Base-by-base conservation (phyloP, 2,888 invertebrate species). In the Nymphalis c-album region DNA sequence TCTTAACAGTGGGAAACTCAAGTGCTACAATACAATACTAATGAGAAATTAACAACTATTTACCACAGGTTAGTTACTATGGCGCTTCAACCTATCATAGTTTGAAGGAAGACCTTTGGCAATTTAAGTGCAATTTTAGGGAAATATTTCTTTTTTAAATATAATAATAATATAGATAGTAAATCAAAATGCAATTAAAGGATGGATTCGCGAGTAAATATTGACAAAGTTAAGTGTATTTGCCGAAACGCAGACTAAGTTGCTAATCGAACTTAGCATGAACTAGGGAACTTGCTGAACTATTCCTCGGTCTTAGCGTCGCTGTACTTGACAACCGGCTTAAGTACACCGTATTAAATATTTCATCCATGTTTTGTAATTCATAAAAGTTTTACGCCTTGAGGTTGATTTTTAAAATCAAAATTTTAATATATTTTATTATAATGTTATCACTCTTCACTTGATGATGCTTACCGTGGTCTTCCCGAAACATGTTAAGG, bases 261-360 rank as follows among this genome's bases (percentile, higher is more conserved):
- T 75, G 63, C 71, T 71, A 72, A 72, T 74, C 66, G 72, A 73
- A 75, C 66, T 74, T 71, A 63, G 72, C 71, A 61, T 69, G 67
- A 68, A 65, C 72, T 55, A 66, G 67, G 64, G 53, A 69, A 73
- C 64, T 74, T 73, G 50, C 57, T 35, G 40, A 75, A 74, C 74
- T 74, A 75, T 75, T 74, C 63, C 75, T 58, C 69, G 58, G 53
- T 71, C 70, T 67, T 64, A 67, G 60, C 63, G 67, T 63, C 67
- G 62, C 66, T 72, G 69, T 69, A 67, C 71, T 65, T 62, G 64
- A 69, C 68, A 64, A 71, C 60, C 67, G 35, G 66, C 61, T 68
- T 51, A 45, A 53, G 63, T 66, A 72, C 51, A 62, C 35, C 47
- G 45, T 55, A 61, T 68, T 57, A 64, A 70, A 70, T 72, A 68